A percentile compares a stretch with the other conserved stretches of the same genome.
phyloP scores from a whole-genome alignment of 2,797 vertebrate species.

The Phoxinus dragarum region DNA sequence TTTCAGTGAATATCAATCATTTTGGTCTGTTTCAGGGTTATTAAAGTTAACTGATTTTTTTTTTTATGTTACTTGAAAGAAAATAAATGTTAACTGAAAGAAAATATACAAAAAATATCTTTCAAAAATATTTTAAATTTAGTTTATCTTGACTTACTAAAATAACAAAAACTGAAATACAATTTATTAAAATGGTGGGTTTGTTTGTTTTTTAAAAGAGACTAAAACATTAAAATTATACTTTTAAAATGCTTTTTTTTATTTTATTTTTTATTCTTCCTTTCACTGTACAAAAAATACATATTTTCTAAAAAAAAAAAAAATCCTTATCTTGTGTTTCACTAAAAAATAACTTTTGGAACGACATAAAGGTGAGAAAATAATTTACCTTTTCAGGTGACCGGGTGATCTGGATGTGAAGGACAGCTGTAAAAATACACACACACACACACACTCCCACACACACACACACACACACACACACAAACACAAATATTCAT shows the following conservation, averaged over 20 bases:
- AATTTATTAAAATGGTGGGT: neutral
- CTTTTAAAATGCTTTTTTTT: neutral
- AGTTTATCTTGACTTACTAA: neutral
- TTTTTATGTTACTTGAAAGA: neutral
- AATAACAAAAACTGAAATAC: neutral
- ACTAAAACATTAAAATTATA: too few species aligned
- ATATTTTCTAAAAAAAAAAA: neutral
- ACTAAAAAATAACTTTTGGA: neutral
- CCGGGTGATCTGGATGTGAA: neutral
- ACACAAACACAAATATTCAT: neutral
- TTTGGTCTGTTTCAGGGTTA: neutral
- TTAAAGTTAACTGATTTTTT: neutral
- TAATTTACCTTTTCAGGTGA: neutral
- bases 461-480: neutral
- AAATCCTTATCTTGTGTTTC: neutral
- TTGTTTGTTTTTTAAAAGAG: too few species aligned
- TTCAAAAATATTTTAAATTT: too few species aligned
- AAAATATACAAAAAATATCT: too few species aligned
- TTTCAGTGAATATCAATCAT: neutral
- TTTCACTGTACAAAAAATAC: neutral
- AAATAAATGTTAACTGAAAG: neutral
- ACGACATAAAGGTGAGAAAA: neutral
- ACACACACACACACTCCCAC: slow-evolving; percentile 8
- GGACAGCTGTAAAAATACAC: neutral
- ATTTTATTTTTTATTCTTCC: neutral